phyloP scores from a whole-genome alignment of 2,888 invertebrate species.

The Matsumyia berberina region DNA sequence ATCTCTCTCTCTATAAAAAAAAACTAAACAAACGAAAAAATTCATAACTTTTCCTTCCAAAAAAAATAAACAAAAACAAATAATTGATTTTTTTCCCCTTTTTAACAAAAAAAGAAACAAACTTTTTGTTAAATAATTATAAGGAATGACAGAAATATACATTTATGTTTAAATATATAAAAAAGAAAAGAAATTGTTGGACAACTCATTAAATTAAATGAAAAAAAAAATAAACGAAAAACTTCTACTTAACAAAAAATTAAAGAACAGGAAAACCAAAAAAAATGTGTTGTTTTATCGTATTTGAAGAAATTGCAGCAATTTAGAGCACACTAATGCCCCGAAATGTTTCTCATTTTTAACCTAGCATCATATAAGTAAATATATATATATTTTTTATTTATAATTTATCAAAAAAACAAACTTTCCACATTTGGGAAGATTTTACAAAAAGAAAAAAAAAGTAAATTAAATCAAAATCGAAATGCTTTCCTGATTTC shows the following conservation, averaged over 20 bases:
- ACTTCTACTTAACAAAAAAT: slow-evolving; percentile 59
- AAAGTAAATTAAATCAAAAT: slow-evolving; percentile 47
- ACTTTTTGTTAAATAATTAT: slow-evolving; percentile 48
- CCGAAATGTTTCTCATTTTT: slow-evolving; percentile 26
- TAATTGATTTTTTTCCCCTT: slow-evolving; percentile 12
- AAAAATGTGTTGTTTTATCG: slow-evolving; percentile 61
- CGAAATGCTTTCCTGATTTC: slow-evolving; percentile 59
- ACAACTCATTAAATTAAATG: slow-evolving; percentile 49
- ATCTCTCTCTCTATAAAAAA: slow-evolving; percentile 35
- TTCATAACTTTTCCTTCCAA: slow-evolving; percentile 18
- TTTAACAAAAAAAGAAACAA: slow-evolving; percentile 31
- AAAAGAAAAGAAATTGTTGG: slow-evolving; percentile 45
- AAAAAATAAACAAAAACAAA: slow-evolving; percentile 37
- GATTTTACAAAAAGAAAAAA: slow-evolving; percentile 37
- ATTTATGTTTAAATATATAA: slow-evolving; percentile 25
- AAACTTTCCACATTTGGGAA: slow-evolving; percentile 27
- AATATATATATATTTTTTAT: slow-evolving; percentile 58
- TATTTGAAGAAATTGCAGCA: slow-evolving; percentile 65
- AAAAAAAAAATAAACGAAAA: slow-evolving; percentile 47
- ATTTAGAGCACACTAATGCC: slow-evolving; percentile 44
- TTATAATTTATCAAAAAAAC: slow-evolving; percentile 17
- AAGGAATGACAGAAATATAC: slow-evolving; percentile 67
- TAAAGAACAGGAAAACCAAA: slow-evolving; percentile 27
- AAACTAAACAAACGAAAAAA: slow-evolving; percentile 24
- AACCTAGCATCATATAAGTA: slow-evolving; percentile 50